Percentiles rank a stretch among this genome's conserved stretches.
phyloP scores from a whole-genome alignment of 2,888 invertebrate genomes.

The Bursaphelenchus okinawaensis region DNA sequence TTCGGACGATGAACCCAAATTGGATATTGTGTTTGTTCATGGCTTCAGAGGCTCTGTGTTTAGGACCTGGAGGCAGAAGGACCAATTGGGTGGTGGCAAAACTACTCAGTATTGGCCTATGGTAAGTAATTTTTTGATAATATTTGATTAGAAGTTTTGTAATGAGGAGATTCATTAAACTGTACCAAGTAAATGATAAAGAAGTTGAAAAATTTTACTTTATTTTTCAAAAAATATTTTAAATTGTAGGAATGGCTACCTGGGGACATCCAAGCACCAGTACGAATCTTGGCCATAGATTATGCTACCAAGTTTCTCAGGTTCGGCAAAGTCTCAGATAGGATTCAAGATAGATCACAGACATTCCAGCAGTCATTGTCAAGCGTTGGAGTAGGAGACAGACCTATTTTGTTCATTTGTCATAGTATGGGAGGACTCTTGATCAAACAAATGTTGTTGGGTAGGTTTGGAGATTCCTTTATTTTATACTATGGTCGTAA shows the following conservation, averaged over 20 bases:
- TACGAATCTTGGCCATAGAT: conserved; percentile 47
- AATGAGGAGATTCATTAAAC: too few species aligned
- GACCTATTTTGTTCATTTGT: conserved; percentile 50
- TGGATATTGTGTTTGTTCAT: conserved; percentile 51
- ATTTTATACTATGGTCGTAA: background rate
- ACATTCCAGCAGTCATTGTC: conserved; percentile 29
- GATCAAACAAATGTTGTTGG: conserved; percentile 43
- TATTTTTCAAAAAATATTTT: conserved; percentile 6
- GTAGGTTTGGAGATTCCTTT: conserved; percentile 20
- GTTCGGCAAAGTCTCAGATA: conserved; percentile 35
- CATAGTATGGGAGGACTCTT: conserved; percentile 53
- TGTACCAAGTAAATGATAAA: too few species aligned
- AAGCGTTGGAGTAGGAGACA: conserved; percentile 41
- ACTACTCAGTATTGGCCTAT: conserved; percentile 50
- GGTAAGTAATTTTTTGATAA: conserved; percentile 16
- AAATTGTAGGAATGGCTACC: conserved; percentile 46
- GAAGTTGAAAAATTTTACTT: too few species aligned
- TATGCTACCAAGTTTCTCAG: conserved; percentile 47
- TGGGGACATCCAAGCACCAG: conserved; percentile 36
- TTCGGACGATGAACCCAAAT: conserved; percentile 25
- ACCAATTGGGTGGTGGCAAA: conserved; percentile 26
- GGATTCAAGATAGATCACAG: conserved; percentile 28
- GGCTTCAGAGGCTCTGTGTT: conserved; percentile 47
- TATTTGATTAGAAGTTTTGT: background rate
- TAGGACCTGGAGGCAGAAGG: conserved; percentile 52